Percentiles rank a stretch among this genome's conserved stretches.
Conservation (phyloP, 2,113 vertebrate genomes). For the Motacilla alba region DNA sequence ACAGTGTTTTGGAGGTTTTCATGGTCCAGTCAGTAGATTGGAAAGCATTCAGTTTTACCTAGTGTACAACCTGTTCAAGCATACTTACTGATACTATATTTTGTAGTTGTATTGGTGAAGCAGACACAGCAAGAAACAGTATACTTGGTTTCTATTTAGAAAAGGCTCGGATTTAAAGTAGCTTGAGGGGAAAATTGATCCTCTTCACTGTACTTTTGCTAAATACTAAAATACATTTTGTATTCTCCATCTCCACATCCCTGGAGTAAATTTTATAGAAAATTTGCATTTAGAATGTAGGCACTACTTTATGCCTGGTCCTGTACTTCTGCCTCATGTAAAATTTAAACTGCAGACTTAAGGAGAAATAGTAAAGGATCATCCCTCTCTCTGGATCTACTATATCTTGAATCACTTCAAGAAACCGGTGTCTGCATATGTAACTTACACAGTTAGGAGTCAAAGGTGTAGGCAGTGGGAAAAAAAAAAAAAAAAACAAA, state of each 20-base stretch:
- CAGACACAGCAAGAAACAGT: not conserved
- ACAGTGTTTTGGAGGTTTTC: not conserved
- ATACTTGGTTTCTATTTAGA: not conserved
- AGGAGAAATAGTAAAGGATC: not conserved
- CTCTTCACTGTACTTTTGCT: not conserved
- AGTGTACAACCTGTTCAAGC: not conserved
- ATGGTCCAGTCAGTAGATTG: not conserved
- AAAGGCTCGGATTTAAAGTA: not conserved
- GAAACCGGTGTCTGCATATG: not conserved
- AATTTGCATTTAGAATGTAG: conserved; percentile 23
- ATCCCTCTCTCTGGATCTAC: not conserved
- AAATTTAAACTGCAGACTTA: conserved; percentile 21
- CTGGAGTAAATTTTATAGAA: not conserved
- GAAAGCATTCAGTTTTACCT: not conserved
- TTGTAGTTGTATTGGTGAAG: not conserved
- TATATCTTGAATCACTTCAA: not conserved
- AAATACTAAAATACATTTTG: not conserved
- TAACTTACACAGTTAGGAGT: not conserved
- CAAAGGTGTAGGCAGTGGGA: not conserved
- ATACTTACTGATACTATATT: not conserved
- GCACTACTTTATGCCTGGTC: not conserved
- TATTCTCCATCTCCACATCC: not conserved
- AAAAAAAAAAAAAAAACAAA: not conserved
- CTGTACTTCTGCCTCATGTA: not conserved
- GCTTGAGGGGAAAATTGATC: not conserved